A percentile compares a stretch with the other conserved stretches of the same genome.
Conservation (phyloP, 2,113 vertebrate species). For the Orientallactaga bullata region DNA sequence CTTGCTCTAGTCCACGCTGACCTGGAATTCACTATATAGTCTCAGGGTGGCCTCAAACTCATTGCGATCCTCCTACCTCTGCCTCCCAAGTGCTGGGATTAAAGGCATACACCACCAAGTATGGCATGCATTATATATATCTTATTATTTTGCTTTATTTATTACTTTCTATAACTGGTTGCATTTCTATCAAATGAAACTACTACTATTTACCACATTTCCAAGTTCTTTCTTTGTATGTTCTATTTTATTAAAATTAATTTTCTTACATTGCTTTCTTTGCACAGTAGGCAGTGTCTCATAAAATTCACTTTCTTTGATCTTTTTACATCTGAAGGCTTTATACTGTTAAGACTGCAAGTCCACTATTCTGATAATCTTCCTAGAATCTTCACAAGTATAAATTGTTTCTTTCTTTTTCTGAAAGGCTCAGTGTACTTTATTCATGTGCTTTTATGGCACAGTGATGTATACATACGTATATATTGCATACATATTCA, state of each 20-base stretch:
- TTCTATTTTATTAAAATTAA: neutral
- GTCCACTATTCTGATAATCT: neutral
- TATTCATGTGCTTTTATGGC: neutral
- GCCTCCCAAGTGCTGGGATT: too few relatives aligned
- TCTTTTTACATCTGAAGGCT: neutral
- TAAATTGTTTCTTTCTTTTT: neutral
- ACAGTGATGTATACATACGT: neutral
- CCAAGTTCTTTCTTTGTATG: neutral
- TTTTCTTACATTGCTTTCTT: neutral
- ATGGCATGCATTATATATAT: too few relatives aligned
- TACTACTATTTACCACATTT: neutral
- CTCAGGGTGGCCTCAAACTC: too few relatives aligned
- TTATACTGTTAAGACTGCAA: neutral
- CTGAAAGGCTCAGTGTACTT: neutral
- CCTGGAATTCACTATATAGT: too few relatives aligned
- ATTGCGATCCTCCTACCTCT: too few relatives aligned
- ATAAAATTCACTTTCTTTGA: neutral
- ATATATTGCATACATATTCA: neutral
- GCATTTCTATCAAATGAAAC: neutral
- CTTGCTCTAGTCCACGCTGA: too few relatives aligned
- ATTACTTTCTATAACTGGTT: neutral
- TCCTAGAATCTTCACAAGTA: neutral
- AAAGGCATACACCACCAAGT: too few relatives aligned
- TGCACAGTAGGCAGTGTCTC: too few relatives aligned
- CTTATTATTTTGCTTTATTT: slow-evolving; percentile 12